phyloP scores from a whole-genome alignment of 2,113 vertebrate species.

The Oxyura jamaicensis region DNA sequence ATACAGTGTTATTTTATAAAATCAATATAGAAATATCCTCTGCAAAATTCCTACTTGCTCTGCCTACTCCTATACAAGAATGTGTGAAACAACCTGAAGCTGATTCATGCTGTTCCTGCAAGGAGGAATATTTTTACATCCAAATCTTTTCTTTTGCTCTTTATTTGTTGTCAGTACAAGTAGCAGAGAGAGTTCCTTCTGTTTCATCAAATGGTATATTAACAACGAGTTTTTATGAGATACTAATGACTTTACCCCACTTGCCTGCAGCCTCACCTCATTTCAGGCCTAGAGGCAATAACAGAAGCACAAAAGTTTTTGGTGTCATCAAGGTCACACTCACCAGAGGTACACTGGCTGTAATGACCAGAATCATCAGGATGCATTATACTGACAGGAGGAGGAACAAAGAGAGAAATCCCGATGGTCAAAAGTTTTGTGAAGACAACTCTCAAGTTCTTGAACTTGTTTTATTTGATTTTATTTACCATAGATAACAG shows the following conservation, averaged over 20 bases:
- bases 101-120: not conserved
- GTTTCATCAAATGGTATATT: slow-evolving; percentile 41
- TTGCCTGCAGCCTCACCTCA: not conserved
- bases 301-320: not conserved
- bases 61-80: not conserved
- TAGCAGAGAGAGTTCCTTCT: not conserved
- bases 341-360: not conserved
- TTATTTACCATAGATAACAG: not conserved
- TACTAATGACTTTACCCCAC: not conserved
- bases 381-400: not conserved
- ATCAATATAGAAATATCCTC: not conserved
- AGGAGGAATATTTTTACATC: not conserved
- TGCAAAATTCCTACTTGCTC: not conserved
- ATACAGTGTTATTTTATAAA: not conserved
- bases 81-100: not conserved
- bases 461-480: not conserved
- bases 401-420: not conserved
- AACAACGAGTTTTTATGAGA: not conserved
- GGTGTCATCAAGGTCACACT: not conserved
- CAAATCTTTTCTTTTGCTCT: not conserved
- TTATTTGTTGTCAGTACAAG: not conserved
- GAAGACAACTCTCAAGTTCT: not conserved
- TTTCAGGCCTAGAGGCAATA: not conserved
- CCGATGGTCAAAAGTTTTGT: not conserved
- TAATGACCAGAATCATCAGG: not conserved